Evolutionary conservation across 2,113 vertebrate species (phyloP).

Genomic region (Saguinus imperator): DNA sequence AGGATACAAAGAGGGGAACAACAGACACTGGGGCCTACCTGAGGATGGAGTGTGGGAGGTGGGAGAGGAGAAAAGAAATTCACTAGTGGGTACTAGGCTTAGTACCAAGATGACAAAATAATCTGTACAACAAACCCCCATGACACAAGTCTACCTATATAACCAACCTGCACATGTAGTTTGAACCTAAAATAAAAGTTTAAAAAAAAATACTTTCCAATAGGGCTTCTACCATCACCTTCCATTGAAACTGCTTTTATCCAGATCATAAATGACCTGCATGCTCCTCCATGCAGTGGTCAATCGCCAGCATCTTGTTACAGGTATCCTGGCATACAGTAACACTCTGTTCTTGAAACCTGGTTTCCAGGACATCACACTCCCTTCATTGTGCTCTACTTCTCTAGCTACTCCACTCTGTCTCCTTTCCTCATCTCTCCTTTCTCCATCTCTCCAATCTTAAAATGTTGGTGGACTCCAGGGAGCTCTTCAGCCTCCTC

Average conservation of each 20-base stretch:
- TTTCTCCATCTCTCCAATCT: background rate
- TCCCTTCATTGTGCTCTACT: background rate
- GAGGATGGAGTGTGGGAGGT: no score
- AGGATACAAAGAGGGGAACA: no score
- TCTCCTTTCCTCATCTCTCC: background rate
- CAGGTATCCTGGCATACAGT: background rate
- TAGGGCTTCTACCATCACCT: background rate
- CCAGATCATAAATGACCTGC: background rate
- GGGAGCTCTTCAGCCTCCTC: background rate
- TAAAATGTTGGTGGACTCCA: background rate
- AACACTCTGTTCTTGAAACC: background rate
- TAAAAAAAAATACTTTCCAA: background rate
- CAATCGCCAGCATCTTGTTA: background rate
- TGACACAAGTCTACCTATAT: no score
- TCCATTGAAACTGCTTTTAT: background rate
- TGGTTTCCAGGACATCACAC: background rate
- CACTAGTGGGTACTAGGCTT: no score
- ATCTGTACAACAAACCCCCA: no score
- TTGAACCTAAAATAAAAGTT: no score
- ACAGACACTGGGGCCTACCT: no score
- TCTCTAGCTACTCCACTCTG: background rate
- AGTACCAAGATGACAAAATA: no score
- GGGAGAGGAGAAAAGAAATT: no score
- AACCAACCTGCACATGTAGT: no score
- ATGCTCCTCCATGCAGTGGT: background rate